A percentile compares a stretch with the other conserved stretches of the same genome.
These are phyloP conservation scores for Agonopterix arenella DNA, from an alignment of 2,888 invertebrate genomes.

Conservation along the genomic window DNA sequence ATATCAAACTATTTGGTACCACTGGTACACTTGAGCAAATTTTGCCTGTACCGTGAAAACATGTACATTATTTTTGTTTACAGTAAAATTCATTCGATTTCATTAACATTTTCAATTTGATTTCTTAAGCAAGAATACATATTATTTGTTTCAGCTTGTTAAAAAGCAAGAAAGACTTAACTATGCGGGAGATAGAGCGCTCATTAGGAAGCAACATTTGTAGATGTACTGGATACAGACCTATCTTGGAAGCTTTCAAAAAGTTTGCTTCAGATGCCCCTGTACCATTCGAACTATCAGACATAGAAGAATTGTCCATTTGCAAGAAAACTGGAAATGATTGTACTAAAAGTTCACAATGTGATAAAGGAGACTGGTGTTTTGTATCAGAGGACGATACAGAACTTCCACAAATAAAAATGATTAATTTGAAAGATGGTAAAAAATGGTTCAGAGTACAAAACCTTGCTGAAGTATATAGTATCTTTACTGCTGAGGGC, in stretches of 20 bases:
- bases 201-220: constrained; percentile 84
- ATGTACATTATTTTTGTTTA: not conserved
- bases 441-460: constrained; percentile 73
- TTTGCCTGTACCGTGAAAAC: too few relatives aligned
- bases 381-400: constrained; percentile 30
- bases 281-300: constrained; percentile 21
- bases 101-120: not conserved
- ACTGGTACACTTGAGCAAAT: too few relatives aligned
- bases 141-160: constrained; percentile 39
- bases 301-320: constrained; percentile 46
- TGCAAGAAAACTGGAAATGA: constrained; percentile 27
- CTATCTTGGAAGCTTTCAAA: constrained; percentile 80
- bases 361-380: constrained; percentile 33
- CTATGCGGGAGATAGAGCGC: constrained; percentile 81
- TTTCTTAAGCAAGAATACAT: not conserved
- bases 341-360: constrained; percentile 15
- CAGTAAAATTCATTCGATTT: not conserved
- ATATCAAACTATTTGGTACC: too few relatives aligned
- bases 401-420: constrained; percentile 21
- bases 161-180: constrained; percentile 50
- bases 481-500: constrained; percentile 47
- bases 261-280: constrained; percentile 71
- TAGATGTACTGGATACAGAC: constrained; percentile 82
- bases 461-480: constrained; percentile 66
- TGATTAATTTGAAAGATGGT: constrained; percentile 42